These are phyloP conservation scores for Sterrhoptilus dennistouni DNA, from an alignment of 2,113 vertebrate species.

Conservation along the genomic window DNA sequence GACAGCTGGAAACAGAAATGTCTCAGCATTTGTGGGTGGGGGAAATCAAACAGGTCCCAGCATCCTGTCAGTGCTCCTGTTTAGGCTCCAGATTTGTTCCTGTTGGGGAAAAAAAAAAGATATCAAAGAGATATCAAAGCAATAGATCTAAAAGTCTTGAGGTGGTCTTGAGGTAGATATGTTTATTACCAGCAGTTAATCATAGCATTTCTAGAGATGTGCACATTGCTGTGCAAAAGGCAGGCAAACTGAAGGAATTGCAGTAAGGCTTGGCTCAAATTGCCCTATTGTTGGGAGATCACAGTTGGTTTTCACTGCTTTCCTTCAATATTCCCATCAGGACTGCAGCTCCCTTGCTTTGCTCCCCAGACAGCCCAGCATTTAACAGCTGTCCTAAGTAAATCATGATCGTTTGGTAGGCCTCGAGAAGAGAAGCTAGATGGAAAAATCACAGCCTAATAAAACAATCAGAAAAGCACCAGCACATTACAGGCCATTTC, in stretches of 20 bases:
- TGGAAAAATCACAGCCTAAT: not conserved
- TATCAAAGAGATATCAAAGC: not conserved
- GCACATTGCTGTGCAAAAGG: not conserved
- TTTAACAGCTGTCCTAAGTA: constrained; percentile 46
- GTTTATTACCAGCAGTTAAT: not conserved
- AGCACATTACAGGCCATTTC: not conserved
- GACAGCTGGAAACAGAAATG: constrained; percentile 45
- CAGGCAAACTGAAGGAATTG: not conserved
- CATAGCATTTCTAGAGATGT: not conserved
- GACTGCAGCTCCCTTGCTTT: not conserved
- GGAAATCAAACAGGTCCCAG: constrained; percentile 6
- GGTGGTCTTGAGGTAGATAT: not conserved
- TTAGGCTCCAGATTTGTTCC: not conserved
- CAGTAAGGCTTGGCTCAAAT: not conserved
- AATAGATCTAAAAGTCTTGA: not conserved
- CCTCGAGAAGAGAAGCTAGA: not conserved
- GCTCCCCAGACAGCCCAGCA: constrained; percentile 8
- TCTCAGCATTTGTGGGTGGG: not conserved
- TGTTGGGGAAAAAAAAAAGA: not conserved
- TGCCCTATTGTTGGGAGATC: not conserved
- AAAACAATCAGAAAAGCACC: not conserved
- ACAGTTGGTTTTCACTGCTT: not conserved
- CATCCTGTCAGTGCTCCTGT: not conserved
- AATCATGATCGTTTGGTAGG: constrained; percentile 9
- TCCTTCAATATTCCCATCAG: constrained; percentile 32